Evolutionary conservation across 1,140 invertebrate species (phyloP).

Genomic region (Doryteuthis pealeii): DNA sequence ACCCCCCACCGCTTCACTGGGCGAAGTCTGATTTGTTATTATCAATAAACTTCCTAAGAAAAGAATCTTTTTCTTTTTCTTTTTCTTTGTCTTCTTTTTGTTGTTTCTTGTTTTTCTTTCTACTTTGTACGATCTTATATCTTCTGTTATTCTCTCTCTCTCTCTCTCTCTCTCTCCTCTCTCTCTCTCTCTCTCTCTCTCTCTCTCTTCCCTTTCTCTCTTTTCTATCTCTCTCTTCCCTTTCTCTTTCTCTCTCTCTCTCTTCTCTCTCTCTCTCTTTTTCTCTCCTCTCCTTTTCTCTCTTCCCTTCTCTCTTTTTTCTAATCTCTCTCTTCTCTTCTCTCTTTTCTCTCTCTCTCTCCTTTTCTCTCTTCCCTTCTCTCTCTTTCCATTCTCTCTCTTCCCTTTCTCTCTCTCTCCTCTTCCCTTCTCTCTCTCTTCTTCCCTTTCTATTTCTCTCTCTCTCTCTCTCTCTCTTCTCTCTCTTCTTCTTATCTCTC

Average conservation of each 20-base stretch:
- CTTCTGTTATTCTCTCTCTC: background rate
- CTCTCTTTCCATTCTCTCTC: too few relatives aligned
- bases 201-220: background rate
- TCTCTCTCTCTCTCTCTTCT: constrained; percentile 4
- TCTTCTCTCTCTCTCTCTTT: background rate
- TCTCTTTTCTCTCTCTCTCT: background rate
- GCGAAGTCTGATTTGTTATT: too few relatives aligned
- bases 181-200: too few relatives aligned
- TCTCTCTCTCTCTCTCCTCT: background rate
- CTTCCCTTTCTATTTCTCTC: background rate
- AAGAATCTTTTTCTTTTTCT: background rate
- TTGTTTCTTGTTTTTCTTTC: background rate
- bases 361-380: background rate
- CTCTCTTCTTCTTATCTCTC: background rate
- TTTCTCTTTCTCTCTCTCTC: background rate
- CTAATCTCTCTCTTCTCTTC: background rate
- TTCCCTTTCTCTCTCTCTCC: too few relatives aligned
- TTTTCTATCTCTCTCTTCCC: too few relatives aligned
- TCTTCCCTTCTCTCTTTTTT: background rate
- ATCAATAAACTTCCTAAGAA: too few relatives aligned
- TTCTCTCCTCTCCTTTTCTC: background rate
- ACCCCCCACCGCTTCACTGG: too few relatives aligned
- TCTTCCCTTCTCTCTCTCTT: constrained; percentile 4
- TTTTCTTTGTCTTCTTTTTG: background rate
- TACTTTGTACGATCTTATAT: background rate